Base-by-base conservation (phyloP, 1,140 invertebrate species). In the Lithobius niger region DNA sequence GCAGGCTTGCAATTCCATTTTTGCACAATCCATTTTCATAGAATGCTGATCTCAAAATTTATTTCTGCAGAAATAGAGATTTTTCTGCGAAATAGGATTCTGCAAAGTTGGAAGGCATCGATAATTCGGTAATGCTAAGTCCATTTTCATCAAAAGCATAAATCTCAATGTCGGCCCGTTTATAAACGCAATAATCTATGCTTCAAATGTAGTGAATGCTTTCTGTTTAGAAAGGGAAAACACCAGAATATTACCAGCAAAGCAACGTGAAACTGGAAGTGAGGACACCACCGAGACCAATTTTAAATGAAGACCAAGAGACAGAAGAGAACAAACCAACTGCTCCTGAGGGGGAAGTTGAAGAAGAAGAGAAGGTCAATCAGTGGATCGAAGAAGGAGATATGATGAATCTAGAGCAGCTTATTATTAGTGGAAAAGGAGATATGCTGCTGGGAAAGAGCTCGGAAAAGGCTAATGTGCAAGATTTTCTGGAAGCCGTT, bases 401-500 rank as follows among this genome's bases (percentile, higher is more conserved):
- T 62, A 83, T 93, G 79, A 89, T 92, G 67, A 83, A 88, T 71
- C 71, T 94, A 60, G 89, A 89, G 16, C 77, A 83, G 51, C 71
- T 91, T 59, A 87, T 94, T 2, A 72, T 94, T 4, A 86, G 86
- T 57, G 90, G 90, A 2, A 82, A 90, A 62, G 88, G 88, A 0
- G 79, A 82, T 54, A 76, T 82, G 64, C 70, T 95, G 31, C 71
- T 90, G 24, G 82, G 82, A 0, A 74, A 81, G 59, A 78, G 76
- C 47, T 84, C 86, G 26, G 72, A 74, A 28, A 82, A 91, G 68
- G 72, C 80, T 1, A 88, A 93, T 70, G 77, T 92, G 16, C 85
- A 94, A 69, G 79, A 84, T 3, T 94, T 95, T 71, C 76, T 95
- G 48, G 82, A 89, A 64, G 88, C 91, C 64, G 84, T 95, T 45